Conservation (phyloP, 2,888 invertebrate species). For the Cheilosia scutellata region DNA sequence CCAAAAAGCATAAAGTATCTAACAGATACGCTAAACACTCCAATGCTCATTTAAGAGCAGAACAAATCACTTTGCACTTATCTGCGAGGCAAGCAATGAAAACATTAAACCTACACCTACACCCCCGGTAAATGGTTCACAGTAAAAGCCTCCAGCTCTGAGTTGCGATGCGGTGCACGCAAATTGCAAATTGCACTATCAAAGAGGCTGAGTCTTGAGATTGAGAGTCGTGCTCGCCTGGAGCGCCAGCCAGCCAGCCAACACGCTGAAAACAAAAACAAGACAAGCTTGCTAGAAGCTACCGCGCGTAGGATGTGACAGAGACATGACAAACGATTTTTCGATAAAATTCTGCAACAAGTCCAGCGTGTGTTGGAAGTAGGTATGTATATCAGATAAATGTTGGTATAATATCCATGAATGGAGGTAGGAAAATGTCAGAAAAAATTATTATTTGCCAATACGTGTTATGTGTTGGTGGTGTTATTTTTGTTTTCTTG, state of each 20-base stretch:
- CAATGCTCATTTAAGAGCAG: conserved; percentile 60
- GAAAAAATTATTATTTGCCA: conserved; percentile 34
- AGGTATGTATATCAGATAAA: conserved; percentile 33
- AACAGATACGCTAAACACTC: conserved; percentile 14
- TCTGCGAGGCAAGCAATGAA: conserved; percentile 42
- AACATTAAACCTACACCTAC: conserved; percentile 36
- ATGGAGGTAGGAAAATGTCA: conserved; percentile 43
- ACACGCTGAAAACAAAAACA: conserved; percentile 25
- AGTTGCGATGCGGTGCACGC: background rate
- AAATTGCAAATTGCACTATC: background rate
- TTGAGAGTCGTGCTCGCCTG: conserved; percentile 39
- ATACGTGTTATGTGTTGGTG: conserved; percentile 11
- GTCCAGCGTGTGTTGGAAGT: conserved; percentile 37
- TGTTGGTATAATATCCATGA: conserved; percentile 49
- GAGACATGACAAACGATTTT: conserved; percentile 70
- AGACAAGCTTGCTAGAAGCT: conserved; percentile 35
- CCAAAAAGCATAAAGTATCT: conserved; percentile 38
- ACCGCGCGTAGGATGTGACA: conserved; percentile 68
- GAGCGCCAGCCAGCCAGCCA: conserved; percentile 56
- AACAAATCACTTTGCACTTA: conserved; percentile 56
- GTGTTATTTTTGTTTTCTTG: conserved; percentile 3
- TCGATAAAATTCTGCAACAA: conserved; percentile 72
- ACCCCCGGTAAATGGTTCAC: background rate
- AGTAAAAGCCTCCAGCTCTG: background rate
- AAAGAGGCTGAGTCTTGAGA: background rate